Evolutionary conservation across 1,140 invertebrate species (phyloP), one percentile per base, ranked within the genome.

Genomic region (Drosophila nannoptera): DNA sequence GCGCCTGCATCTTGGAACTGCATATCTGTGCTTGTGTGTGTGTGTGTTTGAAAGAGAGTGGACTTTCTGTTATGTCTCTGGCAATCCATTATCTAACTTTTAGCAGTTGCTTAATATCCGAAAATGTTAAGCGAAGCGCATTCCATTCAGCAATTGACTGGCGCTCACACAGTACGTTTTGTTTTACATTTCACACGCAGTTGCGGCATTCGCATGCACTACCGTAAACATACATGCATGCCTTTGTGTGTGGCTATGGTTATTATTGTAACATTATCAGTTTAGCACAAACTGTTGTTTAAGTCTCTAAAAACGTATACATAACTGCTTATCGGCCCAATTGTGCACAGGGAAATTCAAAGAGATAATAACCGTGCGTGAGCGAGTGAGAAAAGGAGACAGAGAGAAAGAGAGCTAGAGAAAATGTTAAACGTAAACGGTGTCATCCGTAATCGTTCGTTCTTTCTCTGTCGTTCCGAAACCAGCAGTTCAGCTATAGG

Each of bases 261-360:
- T 40, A 22, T 54, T 31, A 38, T 31, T 43, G 56, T 64, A 35
- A 35, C 55, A 50, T 55, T 48, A 62, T 62, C 50, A 55, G 29
- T 36, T 46, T 66, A 48, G 49, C 56, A 61, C 58, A 53, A 48
- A 53, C 38, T 53, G 49, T 54, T 46, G 56, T 53, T 52, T 52
- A 53, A 38, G 38, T 33, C 12, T 54, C 32, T 32, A 69, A 40
- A 58, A 43, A 36, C 35, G 6, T 36, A 36, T 36, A 36, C 46
- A 49, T 66, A 66, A 67, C 76, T 63, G 76, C 71, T 78, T 78
- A 78, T 75, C 76, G 71, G 61, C 75, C 53, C 58, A 63, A 59
- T 71, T 70, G 49, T 49, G 22, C 36, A 48, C 40, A 61, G 14
- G 43, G 12, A 48, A 58, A 14, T 16, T 32, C 40, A 52, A 31